Conservation (phyloP, 1,140 invertebrate species). For the Riptortus pedestris region DNA sequence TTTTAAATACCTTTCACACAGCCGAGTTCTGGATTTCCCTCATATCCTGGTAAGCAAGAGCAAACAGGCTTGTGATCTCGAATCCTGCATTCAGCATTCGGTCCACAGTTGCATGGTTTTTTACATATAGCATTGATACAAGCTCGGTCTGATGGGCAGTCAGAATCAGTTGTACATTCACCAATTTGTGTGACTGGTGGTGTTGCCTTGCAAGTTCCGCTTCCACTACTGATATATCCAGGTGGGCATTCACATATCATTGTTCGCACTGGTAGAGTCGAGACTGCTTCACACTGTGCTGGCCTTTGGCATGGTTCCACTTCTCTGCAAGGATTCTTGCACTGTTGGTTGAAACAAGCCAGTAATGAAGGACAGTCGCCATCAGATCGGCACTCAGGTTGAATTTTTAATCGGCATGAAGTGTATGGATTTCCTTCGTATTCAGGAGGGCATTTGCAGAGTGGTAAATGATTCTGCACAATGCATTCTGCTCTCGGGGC, state of each 20-base stretch:
- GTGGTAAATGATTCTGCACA: constrained; percentile 66
- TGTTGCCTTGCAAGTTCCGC: constrained; percentile 61
- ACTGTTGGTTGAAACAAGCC: constrained; percentile 71
- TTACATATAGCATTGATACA: constrained; percentile 69
- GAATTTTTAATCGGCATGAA: constrained; percentile 56
- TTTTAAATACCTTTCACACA: constrained; percentile 56
- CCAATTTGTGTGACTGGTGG: constrained; percentile 50
- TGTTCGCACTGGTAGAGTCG: constrained; percentile 68
- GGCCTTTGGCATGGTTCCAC: constrained; percentile 69
- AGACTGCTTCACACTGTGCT: constrained; percentile 66
- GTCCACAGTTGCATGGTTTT: constrained; percentile 69
- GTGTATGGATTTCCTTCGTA: constrained; percentile 69
- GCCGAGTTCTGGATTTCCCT: constrained; percentile 66
- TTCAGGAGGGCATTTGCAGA: constrained; percentile 59
- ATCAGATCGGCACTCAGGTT: constrained; percentile 68
- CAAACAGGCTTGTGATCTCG: constrained; percentile 74
- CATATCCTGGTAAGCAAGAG: constrained; percentile 64
- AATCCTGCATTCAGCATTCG: constrained; percentile 67
- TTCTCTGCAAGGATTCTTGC: constrained; percentile 68
- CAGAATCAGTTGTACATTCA: constrained; percentile 61
- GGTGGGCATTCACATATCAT: constrained; percentile 81
- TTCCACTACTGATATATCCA: constrained; percentile 75
- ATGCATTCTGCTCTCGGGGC: constrained; percentile 64
- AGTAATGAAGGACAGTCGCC: constrained; percentile 65
- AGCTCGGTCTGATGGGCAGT: constrained; percentile 61